phyloP scores from a whole-genome alignment of 23 tunicate species.

The Oikopleura dioica region DNA sequence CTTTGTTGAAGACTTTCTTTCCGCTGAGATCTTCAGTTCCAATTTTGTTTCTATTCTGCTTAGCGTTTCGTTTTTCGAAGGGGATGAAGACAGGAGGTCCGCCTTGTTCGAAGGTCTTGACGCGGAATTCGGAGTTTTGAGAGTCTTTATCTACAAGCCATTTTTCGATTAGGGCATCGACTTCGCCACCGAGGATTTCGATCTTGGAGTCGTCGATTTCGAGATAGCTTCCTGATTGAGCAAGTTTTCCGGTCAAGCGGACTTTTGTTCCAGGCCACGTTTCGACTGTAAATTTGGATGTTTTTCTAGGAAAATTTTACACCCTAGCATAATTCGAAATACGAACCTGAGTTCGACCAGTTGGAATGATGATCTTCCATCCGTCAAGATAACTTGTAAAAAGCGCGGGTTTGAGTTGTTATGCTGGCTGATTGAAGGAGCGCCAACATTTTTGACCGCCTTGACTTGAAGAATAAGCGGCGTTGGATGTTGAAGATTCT shows the following conservation, averaged over 20 bases:
- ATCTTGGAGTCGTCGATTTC: conserved; percentile 17
- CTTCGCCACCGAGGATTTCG: conserved; percentile 38
- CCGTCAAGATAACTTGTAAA: conserved; percentile 41
- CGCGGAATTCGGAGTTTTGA: background rate
- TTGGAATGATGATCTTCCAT: conserved; percentile 16
- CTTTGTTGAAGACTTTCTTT: conserved; percentile 4
- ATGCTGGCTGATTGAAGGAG: conserved; percentile 53
- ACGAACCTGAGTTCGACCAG: background rate
- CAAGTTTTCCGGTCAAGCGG: conserved; percentile 19
- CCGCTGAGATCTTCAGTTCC: background rate
- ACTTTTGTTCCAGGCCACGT: conserved; percentile 69
- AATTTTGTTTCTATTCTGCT: background rate
- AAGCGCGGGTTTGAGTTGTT: conserved; percentile 51
- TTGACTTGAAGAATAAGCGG: conserved; percentile 40
- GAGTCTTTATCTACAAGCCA: conserved; percentile 41
- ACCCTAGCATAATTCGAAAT: too few relatives aligned
- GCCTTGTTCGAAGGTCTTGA: conserved; percentile 9
- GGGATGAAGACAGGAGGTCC: conserved; percentile 1
- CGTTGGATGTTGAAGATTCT: too few relatives aligned
- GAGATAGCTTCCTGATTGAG: conserved; percentile 19
- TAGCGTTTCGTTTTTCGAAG: background rate
- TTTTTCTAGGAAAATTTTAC: too few relatives aligned
- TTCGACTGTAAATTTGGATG: conserved; percentile 14
- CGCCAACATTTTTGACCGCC: conserved; percentile 48
- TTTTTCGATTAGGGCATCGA: conserved; percentile 55